Conservation (phyloP, 1,140 invertebrate genomes). For the Carcinoscorpius rotundicauda region DNA sequence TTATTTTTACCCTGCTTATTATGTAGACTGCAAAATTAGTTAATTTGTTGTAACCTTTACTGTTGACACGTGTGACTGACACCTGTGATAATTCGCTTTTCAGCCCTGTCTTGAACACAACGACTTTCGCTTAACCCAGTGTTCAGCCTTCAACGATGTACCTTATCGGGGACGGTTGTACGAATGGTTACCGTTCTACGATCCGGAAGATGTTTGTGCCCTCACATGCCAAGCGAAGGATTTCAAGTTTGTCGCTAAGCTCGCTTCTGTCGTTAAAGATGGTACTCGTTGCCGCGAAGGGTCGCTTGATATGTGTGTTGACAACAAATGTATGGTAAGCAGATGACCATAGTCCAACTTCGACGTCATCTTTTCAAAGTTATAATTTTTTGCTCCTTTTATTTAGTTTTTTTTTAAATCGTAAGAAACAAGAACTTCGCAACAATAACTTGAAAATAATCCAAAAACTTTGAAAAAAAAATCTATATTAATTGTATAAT, state of each 20-base stretch:
- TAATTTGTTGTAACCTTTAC: too few relatives aligned
- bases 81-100: slow-evolving; percentile 24
- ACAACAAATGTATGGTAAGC: slow-evolving; percentile 70
- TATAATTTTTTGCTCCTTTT: too few relatives aligned
- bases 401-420: too few relatives aligned
- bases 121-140: slow-evolving; percentile 69
- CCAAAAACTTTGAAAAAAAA: too few relatives aligned
- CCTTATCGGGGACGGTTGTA: slow-evolving; percentile 66
- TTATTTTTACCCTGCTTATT: too few relatives aligned
- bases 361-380: too few relatives aligned
- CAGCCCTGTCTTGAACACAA: slow-evolving; percentile 59
- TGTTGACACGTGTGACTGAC: too few relatives aligned
- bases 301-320: slow-evolving; percentile 76
- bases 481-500: too few relatives aligned
- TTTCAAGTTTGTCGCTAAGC: slow-evolving; percentile 50
- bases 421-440: too few relatives aligned
- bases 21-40: too few relatives aligned
- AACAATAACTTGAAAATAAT: too few relatives aligned
- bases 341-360: too few relatives aligned
- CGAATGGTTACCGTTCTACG: slow-evolving; percentile 73
- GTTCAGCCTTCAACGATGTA: slow-evolving; percentile 58
- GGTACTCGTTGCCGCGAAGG: slow-evolving; percentile 71
- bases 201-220: slow-evolving; percentile 65
- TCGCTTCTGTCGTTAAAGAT: slow-evolving; percentile 69
- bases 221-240: slow-evolving; percentile 61